Conservation (phyloP, 2,888 invertebrate genomes). For the Chaitophorus viminalis region DNA sequence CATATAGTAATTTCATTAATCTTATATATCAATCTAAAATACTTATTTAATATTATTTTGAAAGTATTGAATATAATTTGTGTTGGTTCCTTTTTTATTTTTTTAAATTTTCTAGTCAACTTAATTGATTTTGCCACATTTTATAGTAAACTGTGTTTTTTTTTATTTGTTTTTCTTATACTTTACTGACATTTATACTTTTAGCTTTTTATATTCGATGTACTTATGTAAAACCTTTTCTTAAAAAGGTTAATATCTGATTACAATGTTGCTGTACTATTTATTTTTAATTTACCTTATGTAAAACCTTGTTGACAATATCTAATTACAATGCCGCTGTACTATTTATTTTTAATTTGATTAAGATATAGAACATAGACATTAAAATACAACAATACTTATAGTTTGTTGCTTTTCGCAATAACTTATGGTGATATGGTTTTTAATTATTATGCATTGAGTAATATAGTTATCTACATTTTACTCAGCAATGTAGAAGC, state of each 20-base stretch:
- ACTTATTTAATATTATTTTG: slow-evolving; percentile 3
- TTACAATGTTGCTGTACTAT: background rate
- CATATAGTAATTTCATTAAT: background rate
- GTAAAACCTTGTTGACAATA: background rate
- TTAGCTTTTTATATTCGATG: background rate
- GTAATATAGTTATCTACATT: slow-evolving; percentile 24
- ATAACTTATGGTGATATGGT: slow-evolving; percentile 43
- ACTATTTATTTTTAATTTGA: slow-evolving; percentile 33
- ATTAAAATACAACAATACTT: background rate
- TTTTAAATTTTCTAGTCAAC: slow-evolving; percentile 52
- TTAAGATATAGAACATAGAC: slow-evolving; percentile 8
- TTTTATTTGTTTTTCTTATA: slow-evolving; percentile 24
- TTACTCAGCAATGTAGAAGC: background rate
- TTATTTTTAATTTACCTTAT: no score
- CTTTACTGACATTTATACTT: background rate
- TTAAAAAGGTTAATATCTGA: background rate
- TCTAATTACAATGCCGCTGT: background rate
- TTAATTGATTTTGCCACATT: background rate
- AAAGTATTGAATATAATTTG: background rate
- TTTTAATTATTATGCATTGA: slow-evolving; percentile 21
- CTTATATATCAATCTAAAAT: background rate
- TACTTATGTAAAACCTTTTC: background rate
- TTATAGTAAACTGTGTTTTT: slow-evolving; percentile 9
- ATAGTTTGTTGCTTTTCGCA: slow-evolving; percentile 27
- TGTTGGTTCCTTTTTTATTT: slow-evolving; percentile 42